phyloP scores from a whole-genome alignment of 2,797 vertebrate genomes.

The Miichthys miiuy region DNA sequence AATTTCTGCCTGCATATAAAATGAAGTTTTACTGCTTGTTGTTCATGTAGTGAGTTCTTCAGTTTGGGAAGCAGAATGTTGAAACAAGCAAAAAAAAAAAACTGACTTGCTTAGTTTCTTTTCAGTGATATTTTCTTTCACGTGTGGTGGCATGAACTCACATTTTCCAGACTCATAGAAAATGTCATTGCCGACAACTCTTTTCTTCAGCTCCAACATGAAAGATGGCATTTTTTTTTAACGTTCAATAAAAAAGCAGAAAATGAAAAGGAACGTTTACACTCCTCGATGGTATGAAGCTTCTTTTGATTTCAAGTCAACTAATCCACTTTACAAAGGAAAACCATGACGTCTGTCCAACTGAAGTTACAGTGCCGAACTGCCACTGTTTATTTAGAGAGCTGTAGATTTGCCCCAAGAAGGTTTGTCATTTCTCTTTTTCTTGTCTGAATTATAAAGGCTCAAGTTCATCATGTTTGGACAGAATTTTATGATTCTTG shows the following conservation, averaged over 20 bases:
- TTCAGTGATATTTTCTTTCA: not conserved
- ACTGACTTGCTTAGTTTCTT: not conserved
- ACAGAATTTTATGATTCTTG: not conserved
- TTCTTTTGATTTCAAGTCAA: not conserved
- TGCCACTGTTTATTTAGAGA: not conserved
- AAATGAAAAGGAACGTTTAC: not conserved
- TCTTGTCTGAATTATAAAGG: not conserved
- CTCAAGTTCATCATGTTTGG: not conserved
- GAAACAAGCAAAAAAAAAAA: too few relatives aligned
- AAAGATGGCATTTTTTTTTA: not conserved
- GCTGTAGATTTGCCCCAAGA: not conserved
- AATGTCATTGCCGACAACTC: not conserved
- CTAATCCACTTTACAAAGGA: accelerated
- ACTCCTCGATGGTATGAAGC: not conserved
- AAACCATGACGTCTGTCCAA: not conserved
- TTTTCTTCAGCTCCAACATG: not conserved
- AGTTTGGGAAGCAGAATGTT: too few relatives aligned
- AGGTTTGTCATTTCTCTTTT: not conserved
- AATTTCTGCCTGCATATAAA: not conserved
- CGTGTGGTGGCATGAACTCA: not conserved
- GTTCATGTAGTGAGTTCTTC: too few relatives aligned
- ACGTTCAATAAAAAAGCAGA: not conserved
- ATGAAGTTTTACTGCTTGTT: too few relatives aligned
- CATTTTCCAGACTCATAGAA: not conserved
- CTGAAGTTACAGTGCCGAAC: not conserved